Evolutionary conservation across 1,140 invertebrate species (phyloP).

Genomic region (Macrocentrus cingulum): DNA sequence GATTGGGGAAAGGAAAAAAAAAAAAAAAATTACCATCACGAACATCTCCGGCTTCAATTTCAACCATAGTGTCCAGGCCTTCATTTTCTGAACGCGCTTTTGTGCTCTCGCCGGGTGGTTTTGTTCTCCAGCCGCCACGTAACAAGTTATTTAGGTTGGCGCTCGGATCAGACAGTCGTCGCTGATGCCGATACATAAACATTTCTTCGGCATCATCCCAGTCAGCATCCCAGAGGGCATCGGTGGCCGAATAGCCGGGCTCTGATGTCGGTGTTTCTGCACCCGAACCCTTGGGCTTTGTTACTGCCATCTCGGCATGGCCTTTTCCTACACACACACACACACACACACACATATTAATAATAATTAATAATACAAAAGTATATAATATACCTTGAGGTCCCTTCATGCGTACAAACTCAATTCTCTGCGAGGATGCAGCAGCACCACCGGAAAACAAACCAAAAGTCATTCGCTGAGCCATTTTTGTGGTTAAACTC

Average conservation of each 20-base stretch:
- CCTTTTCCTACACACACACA: conserved; percentile 70
- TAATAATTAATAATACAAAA: no score
- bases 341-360: not conserved
- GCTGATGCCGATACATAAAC: conserved; percentile 77
- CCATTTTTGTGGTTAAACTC: conserved; percentile 90
- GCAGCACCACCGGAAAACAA: conserved; percentile 81
- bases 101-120: conserved; percentile 58
- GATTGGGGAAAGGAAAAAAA: no score
- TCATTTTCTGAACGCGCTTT: conserved; percentile 92
- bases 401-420: conserved; percentile 97
- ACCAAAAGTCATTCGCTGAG: conserved; percentile 93
- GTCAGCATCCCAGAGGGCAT: conserved; percentile 80
- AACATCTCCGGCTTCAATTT: conserved; percentile 92
- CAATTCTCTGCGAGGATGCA: conserved; percentile 81
- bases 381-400: conserved; percentile 77
- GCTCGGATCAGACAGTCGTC: conserved; percentile 90
- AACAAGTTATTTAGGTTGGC: conserved; percentile 89
- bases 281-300: conserved; percentile 85
- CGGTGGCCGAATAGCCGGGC: conserved; percentile 79
- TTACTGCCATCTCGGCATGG: conserved; percentile 97
- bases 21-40: conserved; percentile 92
- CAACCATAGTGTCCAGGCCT: conserved; percentile 79
- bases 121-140: conserved; percentile 77
- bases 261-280: conserved; percentile 95
- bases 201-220: conserved; percentile 86